These are phyloP conservation scores for Pseudeuparius sepicola DNA, from an alignment of 2,888 invertebrate genomes.

Conservation along the genomic window DNA sequence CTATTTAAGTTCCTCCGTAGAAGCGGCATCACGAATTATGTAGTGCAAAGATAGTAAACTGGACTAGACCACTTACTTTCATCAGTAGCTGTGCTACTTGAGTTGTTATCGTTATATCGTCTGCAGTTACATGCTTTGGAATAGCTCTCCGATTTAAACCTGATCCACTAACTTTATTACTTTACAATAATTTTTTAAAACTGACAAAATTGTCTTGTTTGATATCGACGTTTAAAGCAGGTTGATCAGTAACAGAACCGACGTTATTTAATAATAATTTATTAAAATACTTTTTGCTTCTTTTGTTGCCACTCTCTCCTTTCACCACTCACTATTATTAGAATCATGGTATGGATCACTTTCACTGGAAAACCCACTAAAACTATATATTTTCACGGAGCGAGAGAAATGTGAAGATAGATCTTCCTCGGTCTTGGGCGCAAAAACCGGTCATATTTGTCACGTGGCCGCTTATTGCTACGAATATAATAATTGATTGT, in stretches of 20 bases:
- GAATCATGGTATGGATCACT: constrained; percentile 12
- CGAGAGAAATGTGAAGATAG: constrained; percentile 9
- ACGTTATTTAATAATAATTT: too few species aligned
- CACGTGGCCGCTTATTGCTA: constrained; percentile 7
- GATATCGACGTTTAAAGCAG: too few species aligned
- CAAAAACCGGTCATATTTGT: constrained; percentile 10
- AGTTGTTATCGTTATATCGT: constrained; percentile 3
- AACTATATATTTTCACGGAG: constrained; percentile 11
- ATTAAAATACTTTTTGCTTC: constrained; percentile 9
- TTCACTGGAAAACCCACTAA: constrained; percentile 11
- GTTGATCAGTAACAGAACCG: too few species aligned
- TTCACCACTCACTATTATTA: constrained; percentile 12
- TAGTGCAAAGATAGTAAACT: too few species aligned
- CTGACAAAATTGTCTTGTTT: too few species aligned
- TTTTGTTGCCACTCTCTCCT: constrained; percentile 8
- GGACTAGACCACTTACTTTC: too few species aligned
- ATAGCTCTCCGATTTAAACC: too few species aligned
- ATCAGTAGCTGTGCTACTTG: constrained; percentile 6
- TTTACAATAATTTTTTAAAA: too few species aligned
- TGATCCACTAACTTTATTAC: too few species aligned
- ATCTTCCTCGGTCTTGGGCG: constrained; percentile 8
- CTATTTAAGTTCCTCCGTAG: constrained; percentile 6
- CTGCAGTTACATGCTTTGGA: too few species aligned
- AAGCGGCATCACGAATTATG: too few species aligned
- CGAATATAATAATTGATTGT: constrained; percentile 4